phyloP scores from a whole-genome alignment of 2,888 invertebrate species.

The Erebia ligea region DNA sequence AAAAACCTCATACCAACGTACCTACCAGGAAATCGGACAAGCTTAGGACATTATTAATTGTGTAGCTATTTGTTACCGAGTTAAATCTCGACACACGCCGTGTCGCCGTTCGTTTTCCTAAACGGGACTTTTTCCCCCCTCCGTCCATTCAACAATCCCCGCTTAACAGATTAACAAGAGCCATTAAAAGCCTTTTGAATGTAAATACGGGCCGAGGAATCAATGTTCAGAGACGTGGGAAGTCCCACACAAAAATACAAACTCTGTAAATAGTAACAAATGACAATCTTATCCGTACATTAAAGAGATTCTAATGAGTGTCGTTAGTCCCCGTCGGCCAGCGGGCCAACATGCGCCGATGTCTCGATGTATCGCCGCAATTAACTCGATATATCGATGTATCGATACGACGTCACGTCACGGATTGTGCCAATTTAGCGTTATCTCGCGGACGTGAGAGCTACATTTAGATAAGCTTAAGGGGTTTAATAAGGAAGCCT shows the following conservation, averaged over 20 bases:
- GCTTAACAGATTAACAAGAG: constrained; percentile 17
- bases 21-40: no score
- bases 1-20: no score
- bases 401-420: constrained; percentile 44
- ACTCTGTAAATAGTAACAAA: constrained; percentile 47
- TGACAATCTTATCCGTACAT: constrained; percentile 40
- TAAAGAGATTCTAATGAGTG: constrained; percentile 33
- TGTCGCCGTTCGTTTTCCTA: background rate
- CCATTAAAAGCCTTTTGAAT: constrained; percentile 21
- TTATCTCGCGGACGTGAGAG: constrained; percentile 56
- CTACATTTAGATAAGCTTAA: constrained; percentile 56
- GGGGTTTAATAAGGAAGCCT: constrained; percentile 29
- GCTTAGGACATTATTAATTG: no score
- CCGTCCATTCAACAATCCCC: background rate
- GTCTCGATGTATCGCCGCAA: constrained; percentile 48
- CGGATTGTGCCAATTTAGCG: constrained; percentile 53
- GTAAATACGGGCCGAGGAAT: constrained; percentile 6
- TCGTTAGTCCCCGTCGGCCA: constrained; percentile 10
- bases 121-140: background rate
- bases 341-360: constrained; percentile 16
- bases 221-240: constrained; percentile 15
- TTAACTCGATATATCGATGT: constrained; percentile 52
- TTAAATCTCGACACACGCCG: background rate
- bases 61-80: background rate
- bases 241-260: constrained; percentile 9